Conservation (phyloP, 2,888 invertebrate species). For the Dicyrtomina minuta region DNA sequence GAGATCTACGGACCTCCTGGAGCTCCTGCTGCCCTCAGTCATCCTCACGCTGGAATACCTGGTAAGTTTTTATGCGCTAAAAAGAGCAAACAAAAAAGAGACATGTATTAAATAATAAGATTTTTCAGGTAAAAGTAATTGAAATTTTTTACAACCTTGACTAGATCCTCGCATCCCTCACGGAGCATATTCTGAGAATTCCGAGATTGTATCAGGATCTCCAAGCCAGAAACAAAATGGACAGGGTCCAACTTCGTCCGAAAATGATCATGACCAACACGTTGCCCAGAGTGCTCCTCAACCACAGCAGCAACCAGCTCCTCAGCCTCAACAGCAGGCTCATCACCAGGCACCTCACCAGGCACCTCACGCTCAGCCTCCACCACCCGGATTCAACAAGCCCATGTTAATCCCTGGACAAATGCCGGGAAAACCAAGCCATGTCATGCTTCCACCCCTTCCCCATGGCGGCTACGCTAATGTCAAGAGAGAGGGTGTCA, state of each 20-base stretch:
- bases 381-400: constrained; percentile 35
- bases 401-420: constrained; percentile 53
- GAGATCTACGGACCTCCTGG: constrained; percentile 55
- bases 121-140: too few relatives aligned
- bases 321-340: constrained; percentile 55
- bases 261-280: constrained; percentile 37
- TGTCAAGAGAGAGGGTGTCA: constrained; percentile 70
- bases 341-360: constrained; percentile 26
- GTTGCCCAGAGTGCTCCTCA: constrained; percentile 37
- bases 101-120: too few relatives aligned
- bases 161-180: constrained; percentile 86
- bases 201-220: constrained; percentile 77
- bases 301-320: constrained; percentile 55
- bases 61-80: constrained; percentile 39
- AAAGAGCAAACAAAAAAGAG: too few relatives aligned
- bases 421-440: constrained; percentile 63
- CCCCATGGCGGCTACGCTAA: constrained; percentile 77
- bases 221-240: constrained; percentile 56
- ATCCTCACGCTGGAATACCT: constrained; percentile 34
- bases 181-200: constrained; percentile 79
- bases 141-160: not conserved
- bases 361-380: constrained; percentile 38
- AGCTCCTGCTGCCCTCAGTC: constrained; percentile 31
- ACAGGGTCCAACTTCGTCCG: constrained; percentile 36
- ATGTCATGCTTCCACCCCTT: constrained; percentile 74